Base-by-base conservation (phyloP, 2,888 invertebrate genomes). In the Coleophora deauratella region DNA sequence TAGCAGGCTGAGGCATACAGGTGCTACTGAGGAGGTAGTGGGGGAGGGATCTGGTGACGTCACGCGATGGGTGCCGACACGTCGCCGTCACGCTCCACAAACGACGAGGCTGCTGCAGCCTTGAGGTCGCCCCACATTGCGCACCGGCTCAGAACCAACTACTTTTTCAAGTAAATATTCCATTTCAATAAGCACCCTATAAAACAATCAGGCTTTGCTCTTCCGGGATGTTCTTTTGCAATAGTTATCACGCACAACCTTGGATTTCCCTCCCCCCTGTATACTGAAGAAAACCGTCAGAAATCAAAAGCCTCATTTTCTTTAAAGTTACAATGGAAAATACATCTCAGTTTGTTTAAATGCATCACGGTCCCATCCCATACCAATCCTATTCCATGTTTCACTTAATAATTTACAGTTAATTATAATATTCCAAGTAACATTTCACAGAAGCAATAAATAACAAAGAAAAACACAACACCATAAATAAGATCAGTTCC, bases 11-110 rank as follows among this genome's bases (percentile, higher is more conserved):
- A 21, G 21, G 21, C 21, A 6, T 21, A 21, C 21, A 21, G 21
- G 21, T 21, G 21, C 3, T 21, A 6, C 6, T 21, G 21, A 21
- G 37, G 33, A 31, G 32, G 38, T n/a, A 37, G 41, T 38, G 15
- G 33, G 28, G 43, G 44, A 47, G 39, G 54, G 51, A 54, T 41
- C 50, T 50, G 44, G 46, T 82, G 81, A 82, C 82, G 84, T 82
- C 78, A 81, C 61, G 61, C 51, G 57, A 65, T 81, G 80, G 84
- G 82, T 84, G 84, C 82, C 77, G 62, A 74, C 82, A 82, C 82
- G 82, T 81, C 77, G 77, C 69, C 76, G 85, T 82, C 79, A 78
- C 78, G 85, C 84, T 85, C 84, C 84, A 85, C 84, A 84, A 84
- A 84, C 81, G 62, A 66, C 82, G 78, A 84, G 85, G 84, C 69